Percentiles rank a stretch among this genome's conserved stretches.
Conservation (phyloP, 2,113 vertebrate species). For the Gorsachius goisagi region DNA sequence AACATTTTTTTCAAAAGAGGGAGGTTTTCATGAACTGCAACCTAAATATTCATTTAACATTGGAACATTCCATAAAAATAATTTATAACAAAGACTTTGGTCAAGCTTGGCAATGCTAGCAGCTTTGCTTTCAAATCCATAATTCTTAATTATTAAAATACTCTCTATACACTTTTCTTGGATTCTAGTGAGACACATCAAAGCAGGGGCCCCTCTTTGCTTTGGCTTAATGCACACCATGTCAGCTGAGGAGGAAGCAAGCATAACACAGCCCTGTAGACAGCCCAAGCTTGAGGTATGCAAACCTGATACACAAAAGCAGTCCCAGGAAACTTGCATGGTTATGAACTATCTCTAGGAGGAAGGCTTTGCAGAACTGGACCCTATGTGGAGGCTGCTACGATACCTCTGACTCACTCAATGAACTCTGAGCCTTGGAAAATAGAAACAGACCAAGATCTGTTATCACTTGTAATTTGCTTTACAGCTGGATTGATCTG, state of each 20-base stretch:
- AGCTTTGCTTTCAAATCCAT: slow-evolving; percentile 55
- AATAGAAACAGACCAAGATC: neutral
- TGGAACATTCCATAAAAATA: slow-evolving; percentile 68
- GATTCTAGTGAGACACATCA: neutral
- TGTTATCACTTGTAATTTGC: neutral
- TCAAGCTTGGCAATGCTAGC: slow-evolving; percentile 8
- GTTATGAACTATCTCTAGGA: neutral
- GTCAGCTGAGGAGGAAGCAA: slow-evolving; percentile 22
- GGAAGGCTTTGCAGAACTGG: neutral
- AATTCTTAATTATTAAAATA: slow-evolving; percentile 58
- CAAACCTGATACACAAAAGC: neutral
- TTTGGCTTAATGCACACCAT: neutral
- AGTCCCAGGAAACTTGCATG: neutral
- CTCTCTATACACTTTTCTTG: slow-evolving; percentile 22
- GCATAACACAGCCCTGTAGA: neutral
- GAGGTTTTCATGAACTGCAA: slow-evolving; percentile 64
- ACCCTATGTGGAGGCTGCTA: neutral
- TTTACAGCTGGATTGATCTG: neutral
- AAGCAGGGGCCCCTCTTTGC: slow-evolving; percentile 38
- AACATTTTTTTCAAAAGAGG: slow-evolving; percentile 68
- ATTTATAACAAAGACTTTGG: slow-evolving; percentile 67
- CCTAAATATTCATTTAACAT: slow-evolving; percentile 70
- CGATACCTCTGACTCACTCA: neutral
- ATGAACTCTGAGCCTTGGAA: neutral
- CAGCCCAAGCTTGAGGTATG: neutral